phyloP scores from a whole-genome alignment of 1,140 invertebrate genomes.

The Riptortus pedestris region DNA sequence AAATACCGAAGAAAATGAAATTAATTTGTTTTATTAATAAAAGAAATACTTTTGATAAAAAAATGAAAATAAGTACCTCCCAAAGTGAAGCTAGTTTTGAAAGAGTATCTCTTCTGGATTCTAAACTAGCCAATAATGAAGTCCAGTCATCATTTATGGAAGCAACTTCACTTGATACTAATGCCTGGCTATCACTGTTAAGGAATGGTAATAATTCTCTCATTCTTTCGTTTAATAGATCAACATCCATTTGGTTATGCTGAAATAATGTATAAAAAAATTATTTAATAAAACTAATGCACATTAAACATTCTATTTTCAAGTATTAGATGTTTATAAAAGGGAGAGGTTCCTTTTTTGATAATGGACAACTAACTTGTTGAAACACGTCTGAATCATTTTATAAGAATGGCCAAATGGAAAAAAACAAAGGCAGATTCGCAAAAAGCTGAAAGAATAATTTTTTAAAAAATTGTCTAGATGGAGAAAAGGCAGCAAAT shows the following conservation, averaged over 20 bases:
- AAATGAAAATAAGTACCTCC: constrained; percentile 40
- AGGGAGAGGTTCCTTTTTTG: no score
- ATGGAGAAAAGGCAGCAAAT: no score
- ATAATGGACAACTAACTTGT: no score
- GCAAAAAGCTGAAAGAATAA: no score
- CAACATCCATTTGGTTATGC: constrained; percentile 50
- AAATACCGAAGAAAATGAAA: constrained; percentile 24
- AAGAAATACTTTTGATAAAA: not conserved
- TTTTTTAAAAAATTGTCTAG: no score
- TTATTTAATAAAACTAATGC: not conserved
- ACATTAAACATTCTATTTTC: no score
- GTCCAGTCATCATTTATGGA: constrained; percentile 64
- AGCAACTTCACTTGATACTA: constrained; percentile 49
- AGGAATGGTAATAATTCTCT: constrained; percentile 52
- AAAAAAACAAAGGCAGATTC: no score
- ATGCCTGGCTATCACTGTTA: constrained; percentile 47
- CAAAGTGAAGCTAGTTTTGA: constrained; percentile 59
- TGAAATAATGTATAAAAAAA: constrained; percentile 36
- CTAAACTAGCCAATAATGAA: constrained; percentile 55
- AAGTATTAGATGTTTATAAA: no score
- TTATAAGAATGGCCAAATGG: no score
- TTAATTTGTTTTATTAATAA: not conserved
- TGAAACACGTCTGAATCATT: no score
- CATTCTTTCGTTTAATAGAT: constrained; percentile 53
- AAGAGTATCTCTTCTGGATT: constrained; percentile 49